These are phyloP conservation scores for Octopus sinensis DNA, from an alignment of 1,140 invertebrate species.

Conservation along the genomic window DNA sequence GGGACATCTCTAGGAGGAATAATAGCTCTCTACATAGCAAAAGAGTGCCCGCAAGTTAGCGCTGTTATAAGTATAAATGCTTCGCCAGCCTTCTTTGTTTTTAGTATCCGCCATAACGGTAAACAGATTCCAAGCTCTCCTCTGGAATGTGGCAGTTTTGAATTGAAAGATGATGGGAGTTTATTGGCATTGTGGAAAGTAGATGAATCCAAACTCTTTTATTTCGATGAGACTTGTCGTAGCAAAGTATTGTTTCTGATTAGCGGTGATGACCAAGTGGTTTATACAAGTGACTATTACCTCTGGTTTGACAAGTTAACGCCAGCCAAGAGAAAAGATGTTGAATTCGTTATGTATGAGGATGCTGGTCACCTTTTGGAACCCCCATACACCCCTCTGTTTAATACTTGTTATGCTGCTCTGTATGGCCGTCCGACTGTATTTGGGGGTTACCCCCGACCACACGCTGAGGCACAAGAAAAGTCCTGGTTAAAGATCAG, in stretches of 20 bases:
- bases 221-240: background rate
- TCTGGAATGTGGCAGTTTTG: background rate
- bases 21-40: conserved; percentile 25
- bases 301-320: no score
- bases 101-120: background rate
- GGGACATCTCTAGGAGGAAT: conserved; percentile 34
- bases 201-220: background rate
- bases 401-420: conserved; percentile 17
- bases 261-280: background rate
- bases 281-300: background rate
- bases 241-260: background rate
- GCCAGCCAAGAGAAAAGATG: no score
- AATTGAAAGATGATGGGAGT: background rate
- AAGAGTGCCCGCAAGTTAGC: conserved; percentile 24
- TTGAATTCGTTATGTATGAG: conserved; percentile 20
- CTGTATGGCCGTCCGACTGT: conserved; percentile 18
- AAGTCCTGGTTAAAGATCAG: conserved; percentile 35
- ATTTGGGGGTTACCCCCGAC: conserved; percentile 29
- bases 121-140: background rate
- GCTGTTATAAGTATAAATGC: conserved; percentile 30
- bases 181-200: background rate
- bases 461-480: conserved; percentile 35
- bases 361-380: conserved; percentile 40
- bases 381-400: conserved; percentile 36
- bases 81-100: conserved; percentile 15